Evolutionary conservation across 2,888 invertebrate species (phyloP).

Genomic region (Petrolisthes cinctipes): DNA sequence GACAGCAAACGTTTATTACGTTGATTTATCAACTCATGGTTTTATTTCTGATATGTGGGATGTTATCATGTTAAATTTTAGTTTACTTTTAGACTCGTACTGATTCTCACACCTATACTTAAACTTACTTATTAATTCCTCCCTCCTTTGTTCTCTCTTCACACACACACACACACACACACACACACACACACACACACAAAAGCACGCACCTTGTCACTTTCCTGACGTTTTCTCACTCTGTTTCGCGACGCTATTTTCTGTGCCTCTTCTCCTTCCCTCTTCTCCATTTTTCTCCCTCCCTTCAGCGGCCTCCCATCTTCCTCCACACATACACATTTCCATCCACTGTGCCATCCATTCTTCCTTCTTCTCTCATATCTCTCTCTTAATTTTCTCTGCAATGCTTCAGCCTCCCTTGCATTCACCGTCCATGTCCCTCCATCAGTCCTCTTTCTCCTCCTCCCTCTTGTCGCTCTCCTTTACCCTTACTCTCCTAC

Average conservation of each 20-base stretch:
- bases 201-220: constrained; percentile 9
- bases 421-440: neutral
- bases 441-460: neutral
- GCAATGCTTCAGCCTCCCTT: neutral
- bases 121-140: too few relatives aligned
- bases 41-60: too few relatives aligned
- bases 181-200: too few relatives aligned
- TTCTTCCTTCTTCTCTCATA: neutral
- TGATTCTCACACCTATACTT: too few relatives aligned
- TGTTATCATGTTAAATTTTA: too few relatives aligned
- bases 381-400: neutral
- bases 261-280: neutral
- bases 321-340: neutral
- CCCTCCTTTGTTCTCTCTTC: too few relatives aligned
- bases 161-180: too few relatives aligned
- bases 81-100: too few relatives aligned
- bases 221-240: neutral
- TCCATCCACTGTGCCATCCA: neutral
- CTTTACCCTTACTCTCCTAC: neutral
- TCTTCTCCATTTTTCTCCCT: neutral
- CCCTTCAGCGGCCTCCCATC: neutral
- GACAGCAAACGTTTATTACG: too few relatives aligned
- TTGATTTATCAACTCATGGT: too few relatives aligned
- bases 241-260: too few relatives aligned
- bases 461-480: neutral